A percentile compares a stretch with the other conserved stretches of the same genome.
Evolutionary conservation across 2,797 vertebrate species (phyloP).

Genomic region (Peromyscus aztecus): DNA sequence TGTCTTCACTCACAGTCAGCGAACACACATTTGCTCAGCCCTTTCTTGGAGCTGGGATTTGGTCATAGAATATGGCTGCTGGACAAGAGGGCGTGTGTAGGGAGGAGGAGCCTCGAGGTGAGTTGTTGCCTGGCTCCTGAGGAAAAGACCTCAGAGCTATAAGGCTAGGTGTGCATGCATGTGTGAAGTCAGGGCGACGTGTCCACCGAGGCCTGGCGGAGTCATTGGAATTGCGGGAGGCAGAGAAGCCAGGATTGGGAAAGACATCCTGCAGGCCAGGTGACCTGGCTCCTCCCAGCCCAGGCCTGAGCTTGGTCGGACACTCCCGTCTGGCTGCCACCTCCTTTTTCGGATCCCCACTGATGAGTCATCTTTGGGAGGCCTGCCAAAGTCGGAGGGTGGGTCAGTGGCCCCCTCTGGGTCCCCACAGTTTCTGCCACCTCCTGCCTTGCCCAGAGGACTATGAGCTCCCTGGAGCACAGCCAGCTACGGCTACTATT

Average conservation of each 20-base stretch:
- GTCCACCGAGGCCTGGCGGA: neutral
- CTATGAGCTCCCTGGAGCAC: neutral
- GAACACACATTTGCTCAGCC: neutral
- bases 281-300: neutral
- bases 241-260: neutral
- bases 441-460: neutral
- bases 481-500: neutral
- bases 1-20: neutral
- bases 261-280: neutral
- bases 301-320: neutral
- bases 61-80: neutral
- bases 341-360: neutral
- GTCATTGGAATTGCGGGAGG: neutral
- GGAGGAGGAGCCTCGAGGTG: neutral
- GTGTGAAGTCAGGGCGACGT: neutral
- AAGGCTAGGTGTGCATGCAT: neutral
- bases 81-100: rapidly evolving
- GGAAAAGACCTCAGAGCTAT: neutral
- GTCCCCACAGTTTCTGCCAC: neutral
- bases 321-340: neutral
- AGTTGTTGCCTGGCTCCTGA: too few relatives aligned
- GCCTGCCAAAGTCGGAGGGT: neutral
- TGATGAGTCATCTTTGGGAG: neutral
- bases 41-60: neutral
- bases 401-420: neutral